phyloP scores from a whole-genome alignment of 2,113 vertebrate species.

The Thamnophis sirtalis region DNA sequence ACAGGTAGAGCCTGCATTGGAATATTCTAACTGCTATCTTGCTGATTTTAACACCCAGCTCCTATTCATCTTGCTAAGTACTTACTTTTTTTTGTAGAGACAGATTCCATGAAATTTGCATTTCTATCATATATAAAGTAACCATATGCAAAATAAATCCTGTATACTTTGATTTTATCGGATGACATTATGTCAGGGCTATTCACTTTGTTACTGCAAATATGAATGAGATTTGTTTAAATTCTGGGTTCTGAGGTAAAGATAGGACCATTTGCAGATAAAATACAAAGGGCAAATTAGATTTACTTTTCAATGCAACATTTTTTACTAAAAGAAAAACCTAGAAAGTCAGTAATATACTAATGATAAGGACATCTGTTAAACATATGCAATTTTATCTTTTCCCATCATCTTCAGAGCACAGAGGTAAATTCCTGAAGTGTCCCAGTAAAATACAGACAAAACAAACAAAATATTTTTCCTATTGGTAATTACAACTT shows the following conservation, averaged over 20 bases:
- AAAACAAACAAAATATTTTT: neutral
- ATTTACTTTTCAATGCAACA: neutral
- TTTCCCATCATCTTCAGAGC: neutral
- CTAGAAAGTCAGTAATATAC: neutral
- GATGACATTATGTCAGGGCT: neutral
- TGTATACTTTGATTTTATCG: neutral
- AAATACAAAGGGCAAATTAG: neutral
- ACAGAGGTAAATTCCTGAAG: neutral
- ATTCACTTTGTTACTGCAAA: neutral
- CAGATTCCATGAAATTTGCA: neutral
- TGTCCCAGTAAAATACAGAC: neutral
- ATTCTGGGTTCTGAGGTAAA: neutral
- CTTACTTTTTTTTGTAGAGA: neutral
- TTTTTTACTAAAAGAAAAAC: neutral
- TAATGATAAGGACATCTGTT: neutral
- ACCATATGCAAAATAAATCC: too few species aligned
- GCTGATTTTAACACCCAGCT: neutral
- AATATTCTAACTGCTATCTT: neutral
- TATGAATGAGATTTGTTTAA: neutral
- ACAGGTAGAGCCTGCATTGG: neutral
- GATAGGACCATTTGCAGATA: neutral
- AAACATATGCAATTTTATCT: neutral
- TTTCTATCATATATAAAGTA: too few species aligned
- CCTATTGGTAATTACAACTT: neutral
- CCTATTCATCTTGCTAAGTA: neutral